A percentile compares a stretch with the other conserved stretches of the same genome.
phyloP scores from a whole-genome alignment of 2,113 vertebrate species.

The Riparia riparia region DNA sequence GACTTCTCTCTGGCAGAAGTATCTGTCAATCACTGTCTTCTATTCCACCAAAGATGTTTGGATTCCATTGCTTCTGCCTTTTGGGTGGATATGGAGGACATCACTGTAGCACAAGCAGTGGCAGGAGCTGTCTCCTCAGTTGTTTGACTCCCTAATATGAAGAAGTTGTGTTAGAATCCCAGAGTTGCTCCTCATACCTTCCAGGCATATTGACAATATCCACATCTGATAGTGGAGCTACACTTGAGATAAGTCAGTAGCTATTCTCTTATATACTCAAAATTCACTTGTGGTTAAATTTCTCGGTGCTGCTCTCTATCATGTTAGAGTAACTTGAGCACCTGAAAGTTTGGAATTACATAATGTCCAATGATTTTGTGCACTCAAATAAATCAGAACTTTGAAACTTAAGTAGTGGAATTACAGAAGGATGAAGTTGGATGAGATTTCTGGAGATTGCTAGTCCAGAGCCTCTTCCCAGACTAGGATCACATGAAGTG shows the following conservation, averaged over 20 bases:
- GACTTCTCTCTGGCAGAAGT: not conserved
- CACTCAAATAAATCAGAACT: not conserved
- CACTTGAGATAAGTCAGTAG: not conserved
- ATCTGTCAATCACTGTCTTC: not conserved
- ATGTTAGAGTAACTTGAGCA: not conserved
- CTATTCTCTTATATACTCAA: not conserved
- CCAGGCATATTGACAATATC: not conserved
- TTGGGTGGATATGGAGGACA: not conserved
- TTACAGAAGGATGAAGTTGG: not conserved
- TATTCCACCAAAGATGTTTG: not conserved
- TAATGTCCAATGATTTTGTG: not conserved
- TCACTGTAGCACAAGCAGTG: not conserved
- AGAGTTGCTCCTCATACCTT: not conserved
- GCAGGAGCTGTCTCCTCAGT: not conserved
- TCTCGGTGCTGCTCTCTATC: not conserved
- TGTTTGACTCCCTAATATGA: not conserved
- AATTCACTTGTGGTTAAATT: not conserved
- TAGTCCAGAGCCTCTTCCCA: not conserved
- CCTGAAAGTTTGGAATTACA: not conserved
- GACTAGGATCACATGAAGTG: not conserved
- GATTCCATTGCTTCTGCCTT: not conserved
- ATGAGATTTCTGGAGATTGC: not conserved
- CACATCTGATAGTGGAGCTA: not conserved
- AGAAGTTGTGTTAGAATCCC: not conserved
- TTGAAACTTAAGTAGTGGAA: not conserved